Evolutionary conservation across 2,113 vertebrate species (phyloP), one percentile per base, ranked within the genome.

Genomic region (Mesembrinibis cayennensis): DNA sequence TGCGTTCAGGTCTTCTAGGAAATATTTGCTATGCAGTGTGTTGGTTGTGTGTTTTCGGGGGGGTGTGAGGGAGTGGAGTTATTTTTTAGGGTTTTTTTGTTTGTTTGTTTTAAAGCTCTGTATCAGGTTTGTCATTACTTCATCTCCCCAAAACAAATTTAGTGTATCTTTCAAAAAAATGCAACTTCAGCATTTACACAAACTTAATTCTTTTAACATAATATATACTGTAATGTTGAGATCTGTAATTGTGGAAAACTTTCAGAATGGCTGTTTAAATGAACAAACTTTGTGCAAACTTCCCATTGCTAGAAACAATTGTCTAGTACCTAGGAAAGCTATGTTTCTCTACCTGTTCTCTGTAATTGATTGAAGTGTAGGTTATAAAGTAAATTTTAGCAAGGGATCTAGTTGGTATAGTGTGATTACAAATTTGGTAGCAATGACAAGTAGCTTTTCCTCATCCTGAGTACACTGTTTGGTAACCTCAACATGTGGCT

Each of bases 31-130:
- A 2, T 44, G 7, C 38, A 44, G 2, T 13, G 12, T 86, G 21
- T 8, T 53, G 4, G 3, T 2, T 62, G 18, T 62, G 26, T 49
- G 16, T 13, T 53, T 62, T 17, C 9, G 21, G 47, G 47, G 47
- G 11, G 47, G 20, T 3, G 12, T 38, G 38, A 38, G 13, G 10
- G 5, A 2, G 7, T 1, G 9, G 21, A 2, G 7, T 69, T 22
- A 7, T 14, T 32, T n/a, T 61, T 74, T n/a, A 42, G 40, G 40
- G 2, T 16, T 19, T 36, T 0, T 12, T 47, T 19, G 27, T 38
- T 38, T 52, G 4, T 16, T 61, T 52, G 5, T 49, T 62, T 20
- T 38, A 49, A 77, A 73, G 18, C 7, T 89, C 12, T 72, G 2
- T 5, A 61, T 66, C 27, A 40, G 16, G 10, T 83, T 86, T 83